Conservation (phyloP, 2,888 invertebrate genomes). For the Drosophila lutescens region DNA sequence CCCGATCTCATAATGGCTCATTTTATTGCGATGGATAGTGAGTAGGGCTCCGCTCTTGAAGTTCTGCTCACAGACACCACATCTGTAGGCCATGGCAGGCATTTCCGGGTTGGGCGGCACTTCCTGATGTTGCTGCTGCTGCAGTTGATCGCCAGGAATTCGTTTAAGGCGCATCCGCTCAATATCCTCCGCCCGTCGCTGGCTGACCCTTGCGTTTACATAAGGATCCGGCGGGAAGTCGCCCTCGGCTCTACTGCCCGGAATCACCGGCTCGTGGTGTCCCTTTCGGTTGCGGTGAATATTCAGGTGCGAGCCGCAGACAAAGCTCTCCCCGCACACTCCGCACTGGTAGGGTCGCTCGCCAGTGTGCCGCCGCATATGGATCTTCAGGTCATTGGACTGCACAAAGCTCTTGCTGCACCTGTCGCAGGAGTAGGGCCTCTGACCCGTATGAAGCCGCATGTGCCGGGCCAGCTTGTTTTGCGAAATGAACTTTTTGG, state of each 20-base stretch:
- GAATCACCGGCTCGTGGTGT: constrained; percentile 82
- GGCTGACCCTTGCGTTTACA: constrained; percentile 76
- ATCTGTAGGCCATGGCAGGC: constrained; percentile 42
- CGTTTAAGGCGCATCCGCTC: constrained; percentile 52
- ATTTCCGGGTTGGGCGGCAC: neutral
- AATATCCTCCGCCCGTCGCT: constrained; percentile 60
- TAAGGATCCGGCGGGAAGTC: constrained; percentile 67
- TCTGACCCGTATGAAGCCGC: constrained; percentile 86
- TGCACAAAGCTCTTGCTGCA: constrained; percentile 86
- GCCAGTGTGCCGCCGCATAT: constrained; percentile 89
- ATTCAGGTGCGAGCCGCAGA: constrained; percentile 88
- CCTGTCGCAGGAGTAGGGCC: constrained; percentile 86
- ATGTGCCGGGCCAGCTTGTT: constrained; percentile 87
- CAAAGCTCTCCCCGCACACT: constrained; percentile 88
- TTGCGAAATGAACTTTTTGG: constrained; percentile 86
- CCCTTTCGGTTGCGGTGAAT: constrained; percentile 87
- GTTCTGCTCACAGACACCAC: constrained; percentile 53
- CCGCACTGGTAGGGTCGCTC: constrained; percentile 88
- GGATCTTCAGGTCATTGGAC: constrained; percentile 89
- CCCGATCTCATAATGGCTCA: constrained; percentile 58
- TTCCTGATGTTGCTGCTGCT: neutral
- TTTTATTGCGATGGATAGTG: constrained; percentile 65
- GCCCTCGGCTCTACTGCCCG: constrained; percentile 14
- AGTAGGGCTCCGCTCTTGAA: constrained; percentile 63
- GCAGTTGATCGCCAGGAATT: constrained; percentile 6